Conservation (phyloP, 2,113 vertebrate genomes). For the Cyprichromis sp. region DNA sequence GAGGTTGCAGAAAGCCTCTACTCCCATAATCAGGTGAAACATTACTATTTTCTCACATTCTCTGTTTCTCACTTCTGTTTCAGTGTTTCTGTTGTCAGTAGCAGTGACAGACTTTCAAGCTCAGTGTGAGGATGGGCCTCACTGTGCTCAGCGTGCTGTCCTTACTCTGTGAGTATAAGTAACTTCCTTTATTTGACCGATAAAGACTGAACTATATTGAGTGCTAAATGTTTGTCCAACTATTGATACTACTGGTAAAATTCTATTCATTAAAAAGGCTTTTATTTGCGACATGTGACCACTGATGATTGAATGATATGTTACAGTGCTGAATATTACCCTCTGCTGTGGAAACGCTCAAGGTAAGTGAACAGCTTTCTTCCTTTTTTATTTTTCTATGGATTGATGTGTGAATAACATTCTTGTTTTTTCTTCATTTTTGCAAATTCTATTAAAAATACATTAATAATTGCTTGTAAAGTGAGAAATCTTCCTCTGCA, state of each 20-base stretch:
- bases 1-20: not conserved
- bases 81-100: not conserved
- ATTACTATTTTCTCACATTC: not conserved
- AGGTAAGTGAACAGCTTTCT: not conserved
- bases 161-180: not conserved
- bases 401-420: accelerated
- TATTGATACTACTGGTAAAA: accelerated
- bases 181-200: accelerated
- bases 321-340: not conserved
- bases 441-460: no score
- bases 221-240: accelerated
- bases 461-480: no score
- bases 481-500: accelerated
- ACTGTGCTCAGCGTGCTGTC: not conserved
- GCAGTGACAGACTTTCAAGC: not conserved
- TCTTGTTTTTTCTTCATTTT: not conserved
- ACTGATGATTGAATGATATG: accelerated
- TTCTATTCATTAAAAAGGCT: accelerated
- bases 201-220: not conserved
- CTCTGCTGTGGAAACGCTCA: not conserved
- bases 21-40: accelerated
- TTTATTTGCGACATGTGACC: accelerated
- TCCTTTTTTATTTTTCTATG: accelerated
- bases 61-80: not conserved
- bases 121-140: not conserved